Conservation (phyloP, 2,797 vertebrate species). For the Sebastes minor region DNA sequence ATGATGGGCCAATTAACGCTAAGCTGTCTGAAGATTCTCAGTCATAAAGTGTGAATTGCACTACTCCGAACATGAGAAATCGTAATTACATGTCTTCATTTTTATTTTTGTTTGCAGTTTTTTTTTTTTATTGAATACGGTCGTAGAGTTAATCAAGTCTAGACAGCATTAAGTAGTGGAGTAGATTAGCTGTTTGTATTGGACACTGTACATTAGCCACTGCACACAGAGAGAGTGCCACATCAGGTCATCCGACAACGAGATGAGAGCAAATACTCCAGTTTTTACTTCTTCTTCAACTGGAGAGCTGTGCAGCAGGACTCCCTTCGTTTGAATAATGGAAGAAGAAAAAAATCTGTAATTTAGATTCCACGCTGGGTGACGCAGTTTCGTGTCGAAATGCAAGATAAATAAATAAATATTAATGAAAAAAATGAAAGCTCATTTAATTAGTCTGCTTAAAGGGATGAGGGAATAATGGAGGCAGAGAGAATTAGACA, state of each 20-base stretch:
- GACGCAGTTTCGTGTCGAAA: conserved; percentile 50
- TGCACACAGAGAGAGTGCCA: background rate
- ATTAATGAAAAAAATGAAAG: conserved; percentile 72
- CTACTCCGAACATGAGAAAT: conserved; percentile 38
- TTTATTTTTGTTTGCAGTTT: conserved; percentile 42
- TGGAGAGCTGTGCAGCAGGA: conserved; percentile 19
- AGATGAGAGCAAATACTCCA: conserved; percentile 9
- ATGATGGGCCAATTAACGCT: conserved; percentile 69
- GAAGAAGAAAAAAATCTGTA: background rate
- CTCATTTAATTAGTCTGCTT: conserved; percentile 82
- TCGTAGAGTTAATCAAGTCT: conserved; percentile 41
- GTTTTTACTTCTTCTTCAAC: background rate
- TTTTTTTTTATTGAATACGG: conserved; percentile 8
- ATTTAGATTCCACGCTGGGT: conserved; percentile 54
- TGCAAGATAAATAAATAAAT: conserved; percentile 60
- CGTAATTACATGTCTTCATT: conserved; percentile 43
- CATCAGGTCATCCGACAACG: conserved; percentile 27
- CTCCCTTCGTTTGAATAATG: conserved; percentile 45
- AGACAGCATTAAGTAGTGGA: conserved; percentile 49
- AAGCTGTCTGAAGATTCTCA: conserved; percentile 60
- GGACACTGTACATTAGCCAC: conserved; percentile 11
- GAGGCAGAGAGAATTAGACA: conserved; percentile 78
- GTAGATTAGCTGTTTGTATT: conserved; percentile 43
- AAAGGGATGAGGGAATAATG: conserved; percentile 81
- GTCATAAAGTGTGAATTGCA: conserved; percentile 48